Evolutionary conservation across 2,113 vertebrate species (phyloP).

Genomic region (Turdus rufiventris): DNA sequence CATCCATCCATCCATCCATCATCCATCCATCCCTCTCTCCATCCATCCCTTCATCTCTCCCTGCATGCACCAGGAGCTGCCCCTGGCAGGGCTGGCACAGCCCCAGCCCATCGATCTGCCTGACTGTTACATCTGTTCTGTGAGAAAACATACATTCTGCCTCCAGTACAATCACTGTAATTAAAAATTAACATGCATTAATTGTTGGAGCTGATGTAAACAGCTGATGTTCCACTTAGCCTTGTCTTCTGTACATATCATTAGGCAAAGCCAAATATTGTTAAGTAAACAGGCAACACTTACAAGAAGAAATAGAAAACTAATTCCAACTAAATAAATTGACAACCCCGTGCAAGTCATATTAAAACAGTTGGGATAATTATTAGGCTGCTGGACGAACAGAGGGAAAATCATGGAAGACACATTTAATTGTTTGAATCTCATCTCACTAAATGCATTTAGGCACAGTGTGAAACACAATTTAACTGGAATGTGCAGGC

Average conservation of each 20-base stretch:
- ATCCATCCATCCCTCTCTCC: too few relatives aligned
- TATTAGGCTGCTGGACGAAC: conserved; percentile 64
- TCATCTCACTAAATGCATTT: conserved; percentile 62
- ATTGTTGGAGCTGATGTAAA: conserved; percentile 95
- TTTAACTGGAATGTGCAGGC: neutral
- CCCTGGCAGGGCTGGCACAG: conserved; percentile 65
- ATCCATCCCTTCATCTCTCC: too few relatives aligned
- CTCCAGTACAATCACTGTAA: conserved; percentile 94
- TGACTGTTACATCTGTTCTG: conserved; percentile 87
- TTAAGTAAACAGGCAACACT: conserved; percentile 82
- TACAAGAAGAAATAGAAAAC: conserved; percentile 76
- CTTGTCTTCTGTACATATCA: conserved; percentile 91
- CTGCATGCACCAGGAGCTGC: neutral
- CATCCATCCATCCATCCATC: too few relatives aligned
- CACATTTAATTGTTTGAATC: conserved; percentile 71
- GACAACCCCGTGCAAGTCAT: conserved; percentile 62
- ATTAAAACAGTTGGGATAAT: conserved; percentile 70
- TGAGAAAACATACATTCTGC: conserved; percentile 84
- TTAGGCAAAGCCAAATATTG: conserved; percentile 82
- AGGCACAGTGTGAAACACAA: conserved; percentile 56
- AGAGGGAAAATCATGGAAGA: conserved; percentile 67
- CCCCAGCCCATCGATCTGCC: conserved; percentile 80
- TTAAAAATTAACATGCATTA: conserved; percentile 99
- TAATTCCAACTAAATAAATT: conserved; percentile 78
- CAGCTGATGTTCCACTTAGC: conserved; percentile 95